Percentiles rank a stretch among this genome's conserved stretches.
Conservation (phyloP, 1,140 invertebrate species). For the Sitobion miscanthi region DNA sequence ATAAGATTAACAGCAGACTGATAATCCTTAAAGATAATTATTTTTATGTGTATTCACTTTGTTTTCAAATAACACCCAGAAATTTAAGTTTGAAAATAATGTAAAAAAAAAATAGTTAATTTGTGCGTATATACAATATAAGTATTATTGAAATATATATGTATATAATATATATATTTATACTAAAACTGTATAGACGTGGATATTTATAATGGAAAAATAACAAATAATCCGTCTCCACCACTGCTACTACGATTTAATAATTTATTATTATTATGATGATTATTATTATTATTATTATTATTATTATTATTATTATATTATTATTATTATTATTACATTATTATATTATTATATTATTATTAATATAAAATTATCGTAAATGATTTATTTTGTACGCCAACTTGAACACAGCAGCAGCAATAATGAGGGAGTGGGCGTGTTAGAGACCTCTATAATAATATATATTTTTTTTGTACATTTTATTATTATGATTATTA, state of each 20-base stretch:
- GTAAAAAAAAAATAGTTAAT: constrained; percentile 39
- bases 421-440: background rate
- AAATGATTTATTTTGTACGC: constrained; percentile 40
- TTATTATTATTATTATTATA: background rate
- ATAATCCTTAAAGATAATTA: constrained; percentile 35
- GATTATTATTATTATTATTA: background rate
- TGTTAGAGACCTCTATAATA: background rate
- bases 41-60: constrained; percentile 30
- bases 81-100: background rate
- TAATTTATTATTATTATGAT: background rate
- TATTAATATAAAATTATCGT: constrained; percentile 17
- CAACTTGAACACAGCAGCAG: constrained; percentile 24
- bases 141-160: constrained; percentile 18
- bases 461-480: constrained; percentile 39
- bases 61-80: background rate
- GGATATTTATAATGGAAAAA: background rate
- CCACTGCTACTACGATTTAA: background rate
- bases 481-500: constrained; percentile 27
- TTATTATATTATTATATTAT: constrained; percentile 1
- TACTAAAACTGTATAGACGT: background rate
- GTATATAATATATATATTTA: constrained; percentile 22
- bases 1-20: constrained; percentile 48
- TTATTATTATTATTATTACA: constrained; percentile 12
- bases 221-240: background rate
- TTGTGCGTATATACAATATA: background rate